Base-by-base conservation (phyloP, 2,113 vertebrate genomes). In the Eupsittula cactorum region DNA sequence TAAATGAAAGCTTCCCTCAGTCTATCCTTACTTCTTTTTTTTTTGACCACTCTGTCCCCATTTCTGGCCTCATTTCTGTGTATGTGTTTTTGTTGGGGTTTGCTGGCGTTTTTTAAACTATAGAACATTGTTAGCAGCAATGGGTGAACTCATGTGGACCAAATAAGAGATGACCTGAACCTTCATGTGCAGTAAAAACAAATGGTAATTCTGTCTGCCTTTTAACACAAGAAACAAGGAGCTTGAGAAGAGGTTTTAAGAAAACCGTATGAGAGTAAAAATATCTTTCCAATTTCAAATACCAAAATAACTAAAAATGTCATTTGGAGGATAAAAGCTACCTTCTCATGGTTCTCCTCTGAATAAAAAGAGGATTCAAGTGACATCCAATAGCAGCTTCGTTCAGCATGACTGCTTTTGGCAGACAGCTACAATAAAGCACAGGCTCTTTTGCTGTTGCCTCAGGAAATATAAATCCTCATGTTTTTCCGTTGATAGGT, bases 71-170 rank as follows among this genome's bases (percentile, higher is more conserved):
- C 11, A 4, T 24, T 68, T 90, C 85, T 79, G 5, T 44, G 9
- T 21, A 7, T 23, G 4, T 65, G 29, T 29, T 64, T 86, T 76
- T 57, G 33, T 19, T 49, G 42, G 31, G 5, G 7, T 15, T 76
- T 41, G 7, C 11, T 23, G 7, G 4, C 4, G 0, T 1, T 19
- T 44, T 69, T 29, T 2, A 5, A 39, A 80, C n/a, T 9, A 23
- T 59, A 5, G 49, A 63, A 85, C 47, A 69, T 9, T 84, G 14
- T 81, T 21, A 65, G 59, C 35, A 87, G 24, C 44, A 68, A 41
- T 13, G 6, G 20, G 39, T 31, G 35, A 89, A 47, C 18, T 47
- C 41, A 42, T 3, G 3, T 35, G 37, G 14, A 29, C 31, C 37
- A 70, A 88, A 55, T 16, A 64, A 44, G 29, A 57, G 44, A 27